These are phyloP conservation scores for Cyanocitta stelleri DNA, from an alignment of 2,113 vertebrate genomes.

Conservation along the genomic window DNA sequence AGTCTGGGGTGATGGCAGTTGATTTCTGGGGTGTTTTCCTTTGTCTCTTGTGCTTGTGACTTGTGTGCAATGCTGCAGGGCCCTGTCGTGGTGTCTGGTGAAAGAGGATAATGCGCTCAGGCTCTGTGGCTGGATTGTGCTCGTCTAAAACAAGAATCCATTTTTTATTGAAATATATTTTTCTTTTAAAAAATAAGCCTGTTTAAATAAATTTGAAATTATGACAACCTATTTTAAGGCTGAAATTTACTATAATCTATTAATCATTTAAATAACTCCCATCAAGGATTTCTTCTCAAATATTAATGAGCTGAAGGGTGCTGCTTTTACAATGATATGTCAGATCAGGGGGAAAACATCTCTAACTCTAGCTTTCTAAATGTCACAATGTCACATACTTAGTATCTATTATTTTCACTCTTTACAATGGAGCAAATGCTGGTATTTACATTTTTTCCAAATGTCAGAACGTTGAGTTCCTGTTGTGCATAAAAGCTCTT, in stretches of 20 bases:
- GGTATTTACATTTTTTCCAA: constrained; percentile 61
- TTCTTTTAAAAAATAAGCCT: constrained; percentile 32
- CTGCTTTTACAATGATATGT: constrained; percentile 51
- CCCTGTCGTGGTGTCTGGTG: accelerated
- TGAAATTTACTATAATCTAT: constrained; percentile 59
- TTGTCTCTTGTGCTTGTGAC: neutral
- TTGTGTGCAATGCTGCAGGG: neutral
- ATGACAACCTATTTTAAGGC: constrained; percentile 53
- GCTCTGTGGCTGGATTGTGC: neutral
- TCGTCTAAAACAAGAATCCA: neutral
- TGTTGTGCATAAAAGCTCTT: constrained; percentile 40
- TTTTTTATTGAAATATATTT: constrained; percentile 5
- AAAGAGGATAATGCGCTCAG: accelerated
- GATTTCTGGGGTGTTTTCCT: neutral
- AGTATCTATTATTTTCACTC: constrained; percentile 50
- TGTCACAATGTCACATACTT: constrained; percentile 49
- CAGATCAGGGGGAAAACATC: constrained; percentile 50
- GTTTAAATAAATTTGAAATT: constrained; percentile 57
- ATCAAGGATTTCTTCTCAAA: constrained; percentile 39
- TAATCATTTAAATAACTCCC: constrained; percentile 57
- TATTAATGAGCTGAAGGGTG: constrained; percentile 47
- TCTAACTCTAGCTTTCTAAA: constrained; percentile 51
- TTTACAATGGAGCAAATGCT: constrained; percentile 47
- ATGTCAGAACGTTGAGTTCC: constrained; percentile 41
- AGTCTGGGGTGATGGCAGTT: accelerated